A percentile compares a stretch with the other conserved stretches of the same genome.
Evolutionary conservation across 2,113 vertebrate species (phyloP).

Genomic region (Columba livia): DNA sequence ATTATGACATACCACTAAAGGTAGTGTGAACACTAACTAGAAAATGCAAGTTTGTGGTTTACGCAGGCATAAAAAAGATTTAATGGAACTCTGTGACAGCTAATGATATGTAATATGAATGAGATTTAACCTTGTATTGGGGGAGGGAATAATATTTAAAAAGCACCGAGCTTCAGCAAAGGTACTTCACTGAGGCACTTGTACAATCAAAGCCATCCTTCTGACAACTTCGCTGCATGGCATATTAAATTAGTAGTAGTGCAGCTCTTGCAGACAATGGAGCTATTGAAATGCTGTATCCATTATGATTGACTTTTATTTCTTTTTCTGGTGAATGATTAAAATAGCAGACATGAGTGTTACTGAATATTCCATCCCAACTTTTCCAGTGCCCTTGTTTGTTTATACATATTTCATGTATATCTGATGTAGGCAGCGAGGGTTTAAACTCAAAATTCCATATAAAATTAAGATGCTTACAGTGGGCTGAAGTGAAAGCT

Average conservation of each 20-base stretch:
- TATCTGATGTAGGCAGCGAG: not conserved
- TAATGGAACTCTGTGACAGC: not conserved
- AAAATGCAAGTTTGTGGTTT: conserved; percentile 36
- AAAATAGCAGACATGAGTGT: not conserved
- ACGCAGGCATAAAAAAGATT: not conserved
- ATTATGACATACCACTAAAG: conserved; percentile 47
- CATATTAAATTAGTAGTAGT: not conserved
- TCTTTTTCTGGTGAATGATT: not conserved
- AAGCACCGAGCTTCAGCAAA: not conserved
- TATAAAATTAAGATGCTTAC: not conserved
- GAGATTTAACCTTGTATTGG: conserved; percentile 6
- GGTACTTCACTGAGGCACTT: conserved; percentile 3
- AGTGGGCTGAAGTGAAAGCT: not conserved
- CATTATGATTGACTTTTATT: not conserved
- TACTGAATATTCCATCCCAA: not conserved
- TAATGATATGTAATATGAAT: not conserved
- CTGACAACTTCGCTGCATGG: not conserved
- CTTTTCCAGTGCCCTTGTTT: not conserved
- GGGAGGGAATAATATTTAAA: not conserved
- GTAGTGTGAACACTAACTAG: conserved; percentile 38
- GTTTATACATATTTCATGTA: not conserved
- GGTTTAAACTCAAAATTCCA: not conserved
- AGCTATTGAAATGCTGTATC: not conserved
- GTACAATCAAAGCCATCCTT: conserved; percentile 9
- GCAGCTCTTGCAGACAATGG: conserved; percentile 6